Conservation (phyloP, 2,797 vertebrate species). For the Tapera naevia region DNA sequence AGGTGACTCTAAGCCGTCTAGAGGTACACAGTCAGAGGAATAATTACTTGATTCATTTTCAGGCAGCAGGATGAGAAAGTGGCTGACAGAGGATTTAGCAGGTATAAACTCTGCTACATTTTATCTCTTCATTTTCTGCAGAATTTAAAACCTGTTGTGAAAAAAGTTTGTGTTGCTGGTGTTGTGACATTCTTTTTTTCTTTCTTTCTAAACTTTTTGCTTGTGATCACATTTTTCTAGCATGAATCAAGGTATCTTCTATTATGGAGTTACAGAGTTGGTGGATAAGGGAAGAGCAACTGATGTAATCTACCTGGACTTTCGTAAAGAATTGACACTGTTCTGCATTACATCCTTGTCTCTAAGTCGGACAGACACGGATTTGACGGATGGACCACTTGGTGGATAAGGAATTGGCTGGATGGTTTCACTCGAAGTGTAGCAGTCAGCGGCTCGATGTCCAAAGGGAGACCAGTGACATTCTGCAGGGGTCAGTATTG, state of each 20-base stretch:
- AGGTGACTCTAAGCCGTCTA: not conserved
- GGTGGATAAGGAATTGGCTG: too few species aligned
- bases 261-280: too few species aligned
- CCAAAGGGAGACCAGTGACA: too few species aligned
- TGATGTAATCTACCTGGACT: too few species aligned
- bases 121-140: conserved; percentile 1
- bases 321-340: too few species aligned
- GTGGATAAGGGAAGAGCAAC: too few species aligned
- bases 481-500: too few species aligned
- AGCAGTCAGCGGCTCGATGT: too few species aligned
- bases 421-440: too few species aligned
- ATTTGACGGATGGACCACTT: too few species aligned
- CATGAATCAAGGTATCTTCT: not conserved
- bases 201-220: not conserved
- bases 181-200: not conserved
- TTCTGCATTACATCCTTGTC: too few species aligned
- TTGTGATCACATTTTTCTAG: not conserved
- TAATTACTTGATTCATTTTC: conserved; percentile 53
- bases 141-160: not conserved
- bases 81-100: conserved; percentile 26
- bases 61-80: conserved; percentile 32
- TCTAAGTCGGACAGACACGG: too few species aligned
- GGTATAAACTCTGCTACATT: conserved; percentile 17
- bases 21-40: not conserved
- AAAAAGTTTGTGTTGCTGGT: not conserved